Base-by-base conservation (phyloP, 2,113 vertebrate species). In the Mystacornis crossleyi region DNA sequence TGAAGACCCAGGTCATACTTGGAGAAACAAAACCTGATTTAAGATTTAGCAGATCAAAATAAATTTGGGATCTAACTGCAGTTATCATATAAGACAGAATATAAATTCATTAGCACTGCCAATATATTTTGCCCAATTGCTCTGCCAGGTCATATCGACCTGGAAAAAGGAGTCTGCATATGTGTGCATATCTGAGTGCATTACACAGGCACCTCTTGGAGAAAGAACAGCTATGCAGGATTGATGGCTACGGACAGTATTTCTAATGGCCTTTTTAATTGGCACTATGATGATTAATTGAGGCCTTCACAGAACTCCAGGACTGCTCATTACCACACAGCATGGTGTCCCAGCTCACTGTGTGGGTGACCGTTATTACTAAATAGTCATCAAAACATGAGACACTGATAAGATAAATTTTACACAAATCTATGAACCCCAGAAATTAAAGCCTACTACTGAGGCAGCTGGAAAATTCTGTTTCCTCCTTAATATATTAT, bases 231-330 rank as follows among this genome's bases (percentile, higher is more conserved):
- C 92, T 72, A 74, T 8, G 34, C 34, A 96, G 94, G 96, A 97
- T 78, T 90, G 96, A 97, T 94, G 67, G 92, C 90, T 51, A 89
- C 8, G 8, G 78, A 96, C 70, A 94, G 92, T 38, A 93, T 90
- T 95, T 89, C 86, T 97, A 98, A 98, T 95, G 80, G 88, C 64
- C 91, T 96, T 98, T 96, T 96, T 97, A 98, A 98, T 94, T 98
- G 96, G 73, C 95, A 96, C 81, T 89, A 79, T 54, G 86, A 95
- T 97, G 97, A 98, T 97, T 97, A 97, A 98, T 90, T 96, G 81
- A 87, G 83, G 89, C 85, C 94, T 96, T 97, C 93, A 96, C n/a
- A 94, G 86, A 96, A 78, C 95, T 84, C 91, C 57, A 47, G 79
- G 88, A 96, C 79, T 86, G 92, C 97, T 98, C 95, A 97, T 98